Evolutionary conservation across 35 echinoderm and acorn worm species (phyloP).

Genomic region (Ptychodera flava): DNA sequence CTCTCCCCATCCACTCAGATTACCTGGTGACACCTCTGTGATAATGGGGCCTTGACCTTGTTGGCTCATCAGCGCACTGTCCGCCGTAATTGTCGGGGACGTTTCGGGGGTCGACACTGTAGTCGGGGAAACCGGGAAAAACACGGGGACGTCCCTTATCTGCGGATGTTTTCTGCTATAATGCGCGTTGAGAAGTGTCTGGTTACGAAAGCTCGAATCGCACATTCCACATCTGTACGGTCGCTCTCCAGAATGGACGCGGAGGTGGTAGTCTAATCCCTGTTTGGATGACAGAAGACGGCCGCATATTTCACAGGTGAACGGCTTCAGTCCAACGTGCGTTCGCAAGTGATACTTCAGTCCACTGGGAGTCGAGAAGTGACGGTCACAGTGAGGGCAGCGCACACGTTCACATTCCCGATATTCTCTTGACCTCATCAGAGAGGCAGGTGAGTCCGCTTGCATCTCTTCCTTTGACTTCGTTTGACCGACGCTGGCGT

Average conservation of each 20-base stretch:
- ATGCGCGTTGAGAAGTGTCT: neutral
- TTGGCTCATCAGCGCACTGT: neutral
- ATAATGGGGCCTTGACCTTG: too few relatives aligned
- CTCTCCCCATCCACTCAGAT: too few relatives aligned
- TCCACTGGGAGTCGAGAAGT: constrained; percentile 21
- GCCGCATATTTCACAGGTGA: constrained; percentile 15
- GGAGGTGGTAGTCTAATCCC: neutral
- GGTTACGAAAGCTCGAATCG: neutral
- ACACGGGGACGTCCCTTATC: neutral
- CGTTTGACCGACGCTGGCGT: neutral
- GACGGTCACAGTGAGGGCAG: constrained; percentile 22
- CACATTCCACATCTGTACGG: neutral
- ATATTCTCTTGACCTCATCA: neutral
- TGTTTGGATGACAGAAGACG: neutral
- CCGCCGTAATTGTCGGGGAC: neutral
- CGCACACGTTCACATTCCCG: neutral
- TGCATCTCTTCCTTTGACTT: neutral
- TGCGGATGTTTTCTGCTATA: neutral
- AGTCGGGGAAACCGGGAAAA: neutral
- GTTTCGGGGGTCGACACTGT: neutral
- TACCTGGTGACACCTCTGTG: too few relatives aligned
- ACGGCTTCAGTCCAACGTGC: constrained; percentile 22
- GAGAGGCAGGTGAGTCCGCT: neutral
- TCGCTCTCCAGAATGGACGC: neutral
- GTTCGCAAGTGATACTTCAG: constrained; percentile 28